Conservation (phyloP, 2,888 invertebrate species). For the Aphodius granarius region DNA sequence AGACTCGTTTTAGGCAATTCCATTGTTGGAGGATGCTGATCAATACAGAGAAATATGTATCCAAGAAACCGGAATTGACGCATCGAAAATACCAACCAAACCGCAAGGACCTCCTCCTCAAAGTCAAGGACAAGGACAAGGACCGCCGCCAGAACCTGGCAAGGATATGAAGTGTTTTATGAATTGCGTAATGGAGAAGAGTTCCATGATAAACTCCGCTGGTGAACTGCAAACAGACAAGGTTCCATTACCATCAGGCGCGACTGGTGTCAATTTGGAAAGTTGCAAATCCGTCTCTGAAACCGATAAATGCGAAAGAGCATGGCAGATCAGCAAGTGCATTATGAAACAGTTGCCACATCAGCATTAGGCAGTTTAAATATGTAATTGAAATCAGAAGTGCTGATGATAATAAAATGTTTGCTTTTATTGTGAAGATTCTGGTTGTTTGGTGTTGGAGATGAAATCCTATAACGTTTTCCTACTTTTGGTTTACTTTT, state of each 20-base stretch:
- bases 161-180: constrained; percentile 19
- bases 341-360: constrained; percentile 9
- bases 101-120: background rate
- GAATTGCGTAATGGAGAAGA: constrained; percentile 1
- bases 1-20: background rate
- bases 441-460: no score
- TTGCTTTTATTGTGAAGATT: background rate
- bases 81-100: background rate
- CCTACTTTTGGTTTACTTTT: no score
- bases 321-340: constrained; percentile 7
- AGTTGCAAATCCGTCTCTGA: constrained; percentile 3
- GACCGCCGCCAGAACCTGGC: background rate
- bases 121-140: background rate
- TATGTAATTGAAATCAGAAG: background rate
- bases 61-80: constrained; percentile 1
- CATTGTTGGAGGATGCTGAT: background rate
- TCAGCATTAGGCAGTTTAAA: background rate
- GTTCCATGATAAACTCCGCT: background rate
- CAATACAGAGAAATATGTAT: constrained; percentile 2
- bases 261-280: background rate
- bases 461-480: no score
- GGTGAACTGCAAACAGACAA: constrained; percentile 15
- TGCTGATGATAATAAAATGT: background rate
- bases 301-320: constrained; percentile 17
- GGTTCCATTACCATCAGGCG: background rate